Evolutionary conservation across 2,888 invertebrate species (phyloP), one percentile per base, ranked within the genome.

Genomic region (Apocheima hispidaria): DNA sequence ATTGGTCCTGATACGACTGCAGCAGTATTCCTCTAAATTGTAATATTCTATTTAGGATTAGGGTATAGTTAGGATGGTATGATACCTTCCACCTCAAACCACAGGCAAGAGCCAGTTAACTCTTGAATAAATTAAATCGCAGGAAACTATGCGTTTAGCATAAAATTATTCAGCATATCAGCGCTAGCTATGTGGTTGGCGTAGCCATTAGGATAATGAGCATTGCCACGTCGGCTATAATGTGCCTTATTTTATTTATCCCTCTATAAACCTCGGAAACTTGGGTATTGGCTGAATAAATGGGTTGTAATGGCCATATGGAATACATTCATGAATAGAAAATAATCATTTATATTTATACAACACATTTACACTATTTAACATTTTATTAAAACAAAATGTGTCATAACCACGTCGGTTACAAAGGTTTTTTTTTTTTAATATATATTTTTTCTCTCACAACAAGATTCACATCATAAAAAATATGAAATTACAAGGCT

Each of bases 191-290:
- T 28, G 10, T 14, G n/a, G 20, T 26, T 7, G 20, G 18, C 46
- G 33, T 46, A 33, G 30, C 51, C 58, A 51, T 58, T 51, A 51
- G 51, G 28, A 4, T 58, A 58, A 58, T 58, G 38, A 36, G 58
- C 26, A 51, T 44, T 38, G 28, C 44, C 41, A 20, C 30, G n/a
- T 28, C n/a, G 7, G 16, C n/a, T 14, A 20, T 23, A 43, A 44
- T 35, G 43, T 52, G 28, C 12, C 3, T 46, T 48, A 40, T 21
- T 20, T 48, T 40, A 21, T 48, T 46, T 54, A 54, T 46, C 6
- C 18, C n/a, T 9, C 10, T 38, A 38, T 14, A 46, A 54, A 28
- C 26, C 38, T 21, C 14, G 14, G 44, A 28, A 12, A 14, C 18
- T 44, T 33, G 16, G 18, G 2, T 30, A n/a, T 10, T 30, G 18